These are phyloP conservation scores for Pemphredon lugubris DNA, from an alignment of 2,888 invertebrate genomes.

Conservation along the genomic window DNA sequence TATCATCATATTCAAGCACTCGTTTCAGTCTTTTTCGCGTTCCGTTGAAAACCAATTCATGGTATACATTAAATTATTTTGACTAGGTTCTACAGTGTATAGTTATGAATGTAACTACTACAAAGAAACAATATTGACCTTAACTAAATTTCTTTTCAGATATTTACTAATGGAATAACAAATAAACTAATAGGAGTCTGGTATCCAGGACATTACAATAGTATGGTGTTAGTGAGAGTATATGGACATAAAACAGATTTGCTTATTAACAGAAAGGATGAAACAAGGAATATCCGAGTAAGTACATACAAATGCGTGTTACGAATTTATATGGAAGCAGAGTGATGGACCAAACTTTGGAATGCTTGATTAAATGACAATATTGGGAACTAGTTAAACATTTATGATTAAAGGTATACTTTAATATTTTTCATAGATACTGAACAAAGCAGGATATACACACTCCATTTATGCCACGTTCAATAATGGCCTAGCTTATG, in stretches of 20 bases:
- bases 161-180: constrained; percentile 96
- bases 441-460: constrained; percentile 90
- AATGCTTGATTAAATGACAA: too few relatives aligned
- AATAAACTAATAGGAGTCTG: constrained; percentile 91
- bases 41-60: neutral
- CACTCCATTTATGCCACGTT: constrained; percentile 95
- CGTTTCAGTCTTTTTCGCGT: too few relatives aligned
- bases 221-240: constrained; percentile 92
- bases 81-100: neutral
- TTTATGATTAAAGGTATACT: neutral
- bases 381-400: too few relatives aligned
- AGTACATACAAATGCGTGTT: too few relatives aligned
- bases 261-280: constrained; percentile 93
- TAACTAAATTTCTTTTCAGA: constrained; percentile 82
- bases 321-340: too few relatives aligned
- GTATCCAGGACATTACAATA: constrained; percentile 81
- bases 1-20: neutral
- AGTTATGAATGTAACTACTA: neutral
- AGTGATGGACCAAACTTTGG: too few relatives aligned
- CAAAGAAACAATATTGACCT: neutral
- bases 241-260: constrained; percentile 97
- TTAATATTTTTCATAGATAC: constrained; percentile 77
- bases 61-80: constrained; percentile 1
- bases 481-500: constrained; percentile 96
- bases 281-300: constrained; percentile 84